Percentiles rank a stretch among this genome's conserved stretches.
Evolutionary conservation across 2,797 vertebrate genomes (phyloP).

Genomic region (Trematomus bernacchii): DNA sequence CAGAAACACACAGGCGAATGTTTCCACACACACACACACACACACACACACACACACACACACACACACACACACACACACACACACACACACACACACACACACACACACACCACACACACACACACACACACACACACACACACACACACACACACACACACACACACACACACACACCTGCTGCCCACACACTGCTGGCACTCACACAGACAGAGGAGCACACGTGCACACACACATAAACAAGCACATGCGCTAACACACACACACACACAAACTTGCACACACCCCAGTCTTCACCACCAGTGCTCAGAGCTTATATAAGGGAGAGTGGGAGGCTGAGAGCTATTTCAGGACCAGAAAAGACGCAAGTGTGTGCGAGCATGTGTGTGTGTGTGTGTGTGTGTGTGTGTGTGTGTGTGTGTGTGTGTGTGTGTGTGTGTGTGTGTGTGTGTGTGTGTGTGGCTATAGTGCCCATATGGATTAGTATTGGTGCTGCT

Average conservation of each 20-base stretch:
- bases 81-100: constrained; percentile 36
- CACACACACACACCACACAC: constrained; percentile 15
- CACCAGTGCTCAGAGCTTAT: constrained; percentile 87
- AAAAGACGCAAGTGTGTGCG: constrained; percentile 58
- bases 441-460: constrained; percentile 43
- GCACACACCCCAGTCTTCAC: constrained; percentile 66
- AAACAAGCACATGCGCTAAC: constrained; percentile 2
- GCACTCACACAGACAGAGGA: constrained; percentile 44
- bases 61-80: constrained; percentile 76
- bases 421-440: constrained; percentile 40
- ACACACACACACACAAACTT: constrained; percentile 25
- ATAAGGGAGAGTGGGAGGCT: constrained; percentile 80
- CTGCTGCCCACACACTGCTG: constrained; percentile 68
- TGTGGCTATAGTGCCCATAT: constrained; percentile 59
- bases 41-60: no score
- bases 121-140: not conserved
- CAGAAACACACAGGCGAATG: constrained; percentile 21
- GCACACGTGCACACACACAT: constrained; percentile 27
- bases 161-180: constrained; percentile 55
- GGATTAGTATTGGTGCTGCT: constrained; percentile 57
- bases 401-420: constrained; percentile 42
- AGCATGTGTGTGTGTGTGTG: constrained; percentile 37
- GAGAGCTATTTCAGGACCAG: constrained; percentile 79
- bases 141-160: constrained; percentile 9
- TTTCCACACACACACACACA: constrained; percentile 30